Percentiles rank a stretch among this genome's conserved stretches.
Evolutionary conservation across 2,113 vertebrate genomes (phyloP).

Genomic region (Madoqua kirkii): DNA sequence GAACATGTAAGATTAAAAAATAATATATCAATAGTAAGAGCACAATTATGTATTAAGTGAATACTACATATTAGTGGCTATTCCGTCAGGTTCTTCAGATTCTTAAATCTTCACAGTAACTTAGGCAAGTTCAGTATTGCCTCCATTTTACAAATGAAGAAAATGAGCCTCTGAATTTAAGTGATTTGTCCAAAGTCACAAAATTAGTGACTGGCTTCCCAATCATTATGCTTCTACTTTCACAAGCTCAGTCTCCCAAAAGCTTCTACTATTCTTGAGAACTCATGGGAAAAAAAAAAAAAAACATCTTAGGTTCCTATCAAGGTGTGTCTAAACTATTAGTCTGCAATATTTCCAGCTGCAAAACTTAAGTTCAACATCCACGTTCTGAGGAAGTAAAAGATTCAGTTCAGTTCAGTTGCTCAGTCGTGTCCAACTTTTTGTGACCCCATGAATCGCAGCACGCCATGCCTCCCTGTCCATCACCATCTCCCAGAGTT

Average conservation of each 20-base stretch:
- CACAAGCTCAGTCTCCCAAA: background rate
- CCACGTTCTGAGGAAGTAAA: background rate
- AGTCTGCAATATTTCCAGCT: background rate
- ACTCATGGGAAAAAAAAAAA: background rate
- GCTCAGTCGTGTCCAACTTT: too few species aligned
- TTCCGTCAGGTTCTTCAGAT: background rate
- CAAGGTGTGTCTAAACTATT: background rate
- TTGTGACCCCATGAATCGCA: too few species aligned
- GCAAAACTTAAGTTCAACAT: background rate
- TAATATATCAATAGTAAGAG: background rate
- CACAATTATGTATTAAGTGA: background rate
- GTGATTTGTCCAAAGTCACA: background rate
- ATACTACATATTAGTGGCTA: background rate
- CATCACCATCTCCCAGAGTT: too few species aligned
- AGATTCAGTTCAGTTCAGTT: background rate
- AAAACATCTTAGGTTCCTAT: background rate
- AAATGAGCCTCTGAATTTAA: background rate
- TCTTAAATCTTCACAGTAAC: background rate
- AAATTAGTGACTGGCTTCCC: background rate
- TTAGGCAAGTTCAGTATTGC: background rate
- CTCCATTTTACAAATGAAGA: background rate
- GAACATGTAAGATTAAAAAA: constrained; percentile 14
- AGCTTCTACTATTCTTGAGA: background rate
- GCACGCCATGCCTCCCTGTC: too few species aligned
- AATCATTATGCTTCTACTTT: background rate